Evolutionary conservation across 2,888 invertebrate species (phyloP).

Genomic region (Agrotis exclamationis): DNA sequence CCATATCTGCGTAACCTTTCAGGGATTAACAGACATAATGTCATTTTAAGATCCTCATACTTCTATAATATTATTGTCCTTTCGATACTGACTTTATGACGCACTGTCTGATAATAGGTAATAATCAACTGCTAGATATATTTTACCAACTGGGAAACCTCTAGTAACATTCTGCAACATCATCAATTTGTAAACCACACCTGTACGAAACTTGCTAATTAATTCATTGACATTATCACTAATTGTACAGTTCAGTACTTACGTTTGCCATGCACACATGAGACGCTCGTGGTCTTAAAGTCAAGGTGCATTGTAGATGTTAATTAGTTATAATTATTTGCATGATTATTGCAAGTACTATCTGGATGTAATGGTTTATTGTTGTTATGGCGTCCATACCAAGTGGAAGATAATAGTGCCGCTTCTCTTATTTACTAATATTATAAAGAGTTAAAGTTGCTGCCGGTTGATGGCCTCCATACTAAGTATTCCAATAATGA

Average conservation of each 20-base stretch:
- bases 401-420: conserved; percentile 25
- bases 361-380: background rate
- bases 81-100: background rate
- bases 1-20: too few relatives aligned
- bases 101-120: too few relatives aligned
- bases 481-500: background rate
- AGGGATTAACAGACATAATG: too few relatives aligned
- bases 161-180: background rate
- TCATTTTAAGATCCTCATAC: too few relatives aligned
- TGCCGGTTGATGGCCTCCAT: background rate
- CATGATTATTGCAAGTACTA: background rate
- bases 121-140: background rate
- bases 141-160: background rate
- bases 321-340: conserved; percentile 45
- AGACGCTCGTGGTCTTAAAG: conserved; percentile 13
- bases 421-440: background rate
- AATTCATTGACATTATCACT: conserved; percentile 28
- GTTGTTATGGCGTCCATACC: conserved; percentile 27
- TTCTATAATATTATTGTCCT: background rate
- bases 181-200: conserved; percentile 9
- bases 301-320: conserved; percentile 16
- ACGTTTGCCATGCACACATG: background rate
- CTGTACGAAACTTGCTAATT: conserved; percentile 10
- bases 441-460: background rate
- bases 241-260: conserved; percentile 7